These are phyloP conservation scores for Criorhina ranunculi DNA, from an alignment of 2,888 invertebrate genomes.

Conservation along the genomic window DNA sequence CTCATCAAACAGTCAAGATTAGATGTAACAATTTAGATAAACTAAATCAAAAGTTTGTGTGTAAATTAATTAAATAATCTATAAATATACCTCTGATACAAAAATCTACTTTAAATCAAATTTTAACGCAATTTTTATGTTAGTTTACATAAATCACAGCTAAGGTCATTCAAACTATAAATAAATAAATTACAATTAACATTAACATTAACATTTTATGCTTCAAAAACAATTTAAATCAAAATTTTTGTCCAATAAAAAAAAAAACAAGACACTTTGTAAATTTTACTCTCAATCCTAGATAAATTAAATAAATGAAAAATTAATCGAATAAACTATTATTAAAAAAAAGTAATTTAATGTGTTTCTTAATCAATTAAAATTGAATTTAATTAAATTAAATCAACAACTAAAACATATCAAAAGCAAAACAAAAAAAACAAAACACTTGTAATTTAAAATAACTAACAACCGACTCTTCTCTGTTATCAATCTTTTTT, in stretches of 20 bases:
- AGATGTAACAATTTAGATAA: constrained; percentile 46
- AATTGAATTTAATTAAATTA: constrained; percentile 43
- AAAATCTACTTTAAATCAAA: constrained; percentile 54
- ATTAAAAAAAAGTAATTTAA: constrained; percentile 41
- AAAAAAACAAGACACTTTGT: constrained; percentile 49
- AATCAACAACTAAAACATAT: constrained; percentile 61
- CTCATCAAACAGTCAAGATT: constrained; percentile 80
- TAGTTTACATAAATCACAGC: constrained; percentile 41
- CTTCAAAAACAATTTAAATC: constrained; percentile 63
- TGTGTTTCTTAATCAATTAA: constrained; percentile 64
- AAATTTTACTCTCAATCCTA: constrained; percentile 64
- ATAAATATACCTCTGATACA: constrained; percentile 55
- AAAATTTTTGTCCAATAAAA: constrained; percentile 42
- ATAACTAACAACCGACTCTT: constrained; percentile 52
- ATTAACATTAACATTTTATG: constrained; percentile 53
- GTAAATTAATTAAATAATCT: constrained; percentile 40
- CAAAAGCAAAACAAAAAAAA: constrained; percentile 10
- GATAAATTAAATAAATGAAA: constrained; percentile 35
- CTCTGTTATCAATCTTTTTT: constrained; percentile 58
- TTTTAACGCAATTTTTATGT: constrained; percentile 58
- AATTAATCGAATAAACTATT: constrained; percentile 25
- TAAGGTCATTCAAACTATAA: constrained; percentile 42
- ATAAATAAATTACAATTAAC: constrained; percentile 15
- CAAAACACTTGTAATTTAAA: constrained; percentile 55
- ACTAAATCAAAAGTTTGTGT: constrained; percentile 38